Evolutionary conservation across 2,888 invertebrate species (phyloP).

Genomic region (Penaeus monodon): DNA sequence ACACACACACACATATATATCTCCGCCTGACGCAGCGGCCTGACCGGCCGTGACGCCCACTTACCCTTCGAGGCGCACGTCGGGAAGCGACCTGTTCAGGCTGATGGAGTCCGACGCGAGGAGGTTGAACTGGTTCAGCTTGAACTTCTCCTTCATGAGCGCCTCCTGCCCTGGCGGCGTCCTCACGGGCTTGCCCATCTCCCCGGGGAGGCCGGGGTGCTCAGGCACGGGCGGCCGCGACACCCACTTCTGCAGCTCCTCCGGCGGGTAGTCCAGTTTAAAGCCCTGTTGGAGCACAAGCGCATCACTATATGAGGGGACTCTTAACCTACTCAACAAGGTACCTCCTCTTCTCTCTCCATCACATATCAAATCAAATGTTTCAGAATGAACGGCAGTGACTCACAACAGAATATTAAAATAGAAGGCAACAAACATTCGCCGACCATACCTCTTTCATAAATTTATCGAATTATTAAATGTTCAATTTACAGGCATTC

Average conservation of each 20-base stretch:
- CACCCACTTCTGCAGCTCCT: constrained; percentile 76
- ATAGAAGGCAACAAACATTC: too few species aligned
- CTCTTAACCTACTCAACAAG: too few species aligned
- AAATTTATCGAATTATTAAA: too few species aligned
- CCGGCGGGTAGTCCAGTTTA: constrained; percentile 67
- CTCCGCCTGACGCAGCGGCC: background rate
- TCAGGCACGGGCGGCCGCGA: constrained; percentile 80
- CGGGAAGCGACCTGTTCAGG: constrained; percentile 92
- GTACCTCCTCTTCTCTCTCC: too few species aligned
- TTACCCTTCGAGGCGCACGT: constrained; percentile 92
- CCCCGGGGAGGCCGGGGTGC: constrained; percentile 83
- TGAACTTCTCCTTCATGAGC: constrained; percentile 93
- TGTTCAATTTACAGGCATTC: too few species aligned
- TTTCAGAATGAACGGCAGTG: too few species aligned
- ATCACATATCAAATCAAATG: too few species aligned
- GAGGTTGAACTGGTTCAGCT: constrained; percentile 98
- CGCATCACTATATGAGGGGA: background rate
- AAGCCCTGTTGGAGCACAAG: constrained; percentile 40
- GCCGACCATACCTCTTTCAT: too few species aligned
- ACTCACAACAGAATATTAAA: too few species aligned
- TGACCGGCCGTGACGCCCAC: constrained; percentile 68
- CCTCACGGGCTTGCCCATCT: constrained; percentile 90
- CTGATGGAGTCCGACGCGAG: constrained; percentile 98
- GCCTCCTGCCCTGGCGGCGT: constrained; percentile 88
- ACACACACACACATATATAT: too few species aligned